A percentile compares a stretch with the other conserved stretches of the same genome.
phyloP scores from a whole-genome alignment of 2,888 invertebrate genomes.

The Acrobasis consociella region DNA sequence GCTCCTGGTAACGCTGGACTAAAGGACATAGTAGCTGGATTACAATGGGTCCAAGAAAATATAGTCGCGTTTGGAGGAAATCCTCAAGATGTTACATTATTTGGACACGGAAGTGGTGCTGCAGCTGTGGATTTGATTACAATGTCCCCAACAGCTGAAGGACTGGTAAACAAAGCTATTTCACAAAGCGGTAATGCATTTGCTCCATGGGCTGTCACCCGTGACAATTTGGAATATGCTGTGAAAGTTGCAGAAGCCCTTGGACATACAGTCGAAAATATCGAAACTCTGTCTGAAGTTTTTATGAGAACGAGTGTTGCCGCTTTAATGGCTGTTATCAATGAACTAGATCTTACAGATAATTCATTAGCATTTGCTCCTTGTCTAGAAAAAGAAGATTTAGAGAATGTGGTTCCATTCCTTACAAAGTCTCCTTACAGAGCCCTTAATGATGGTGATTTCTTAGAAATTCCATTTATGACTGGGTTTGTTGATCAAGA shows the following conservation, averaged over 20 bases:
- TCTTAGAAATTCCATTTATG: slow-evolving; percentile 61
- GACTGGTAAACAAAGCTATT: slow-evolving; percentile 65
- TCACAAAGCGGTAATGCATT: slow-evolving; percentile 70
- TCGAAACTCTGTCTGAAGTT: slow-evolving; percentile 54
- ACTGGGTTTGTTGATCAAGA: slow-evolving; percentile 69
- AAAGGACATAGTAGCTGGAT: slow-evolving; percentile 91
- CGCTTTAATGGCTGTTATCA: slow-evolving; percentile 66
- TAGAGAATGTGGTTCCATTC: slow-evolving; percentile 50
- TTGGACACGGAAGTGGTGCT: slow-evolving; percentile 92
- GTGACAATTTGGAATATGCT: slow-evolving; percentile 64
- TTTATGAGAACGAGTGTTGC: slow-evolving; percentile 59
- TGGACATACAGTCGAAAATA: slow-evolving; percentile 55
- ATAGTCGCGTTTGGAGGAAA: slow-evolving; percentile 91
- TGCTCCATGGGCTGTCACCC: slow-evolving; percentile 72
- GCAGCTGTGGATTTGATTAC: slow-evolving; percentile 75
- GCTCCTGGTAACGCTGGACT: slow-evolving; percentile 93
- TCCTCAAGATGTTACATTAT: slow-evolving; percentile 87
- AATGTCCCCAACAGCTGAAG: slow-evolving; percentile 58
- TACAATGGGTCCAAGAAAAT: slow-evolving; percentile 89
- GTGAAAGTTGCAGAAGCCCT: slow-evolving; percentile 63
- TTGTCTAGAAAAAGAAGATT: slow-evolving; percentile 59
- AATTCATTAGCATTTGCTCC: slow-evolving; percentile 71
- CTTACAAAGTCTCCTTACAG: slow-evolving; percentile 58
- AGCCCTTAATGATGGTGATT: slow-evolving; percentile 51
- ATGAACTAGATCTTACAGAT: slow-evolving; percentile 64